A percentile compares a stretch with the other conserved stretches of the same genome.
Conservation (phyloP, 2,797 vertebrate species). For the Buphagus erythrorhynchus region DNA sequence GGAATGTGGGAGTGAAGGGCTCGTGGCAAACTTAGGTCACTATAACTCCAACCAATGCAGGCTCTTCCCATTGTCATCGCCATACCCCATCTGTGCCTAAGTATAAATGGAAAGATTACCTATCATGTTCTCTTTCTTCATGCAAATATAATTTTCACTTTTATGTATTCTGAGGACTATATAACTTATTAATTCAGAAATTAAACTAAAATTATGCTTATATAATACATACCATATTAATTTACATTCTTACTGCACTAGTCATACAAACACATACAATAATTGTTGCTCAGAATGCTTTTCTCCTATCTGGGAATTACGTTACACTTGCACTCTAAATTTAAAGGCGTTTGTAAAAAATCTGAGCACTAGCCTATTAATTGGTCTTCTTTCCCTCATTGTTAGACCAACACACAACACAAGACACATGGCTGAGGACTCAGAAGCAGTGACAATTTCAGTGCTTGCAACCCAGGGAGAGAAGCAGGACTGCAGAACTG, state of each 20-base stretch:
- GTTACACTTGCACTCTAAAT: background rate
- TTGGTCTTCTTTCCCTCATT: background rate
- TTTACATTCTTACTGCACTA: background rate
- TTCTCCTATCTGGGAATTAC: background rate
- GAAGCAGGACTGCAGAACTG: background rate
- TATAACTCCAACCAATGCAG: fast-evolving
- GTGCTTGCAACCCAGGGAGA: background rate
- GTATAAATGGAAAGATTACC: background rate
- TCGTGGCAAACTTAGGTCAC: background rate
- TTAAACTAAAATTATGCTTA: background rate
- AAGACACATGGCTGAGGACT: background rate
- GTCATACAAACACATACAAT: background rate
- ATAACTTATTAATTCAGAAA: background rate
- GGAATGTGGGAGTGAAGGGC: background rate
- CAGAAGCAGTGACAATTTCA: background rate
- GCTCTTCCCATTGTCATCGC: background rate
- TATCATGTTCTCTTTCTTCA: background rate
- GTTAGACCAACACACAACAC: background rate
- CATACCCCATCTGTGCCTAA: background rate
- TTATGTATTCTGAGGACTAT: background rate
- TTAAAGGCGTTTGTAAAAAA: background rate
- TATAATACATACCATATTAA: background rate
- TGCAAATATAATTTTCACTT: background rate
- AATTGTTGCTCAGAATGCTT: background rate
- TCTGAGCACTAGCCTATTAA: background rate